These are phyloP conservation scores for Corynorhinus townsendii DNA, from an alignment of 2,113 vertebrate genomes.

Conservation along the genomic window DNA sequence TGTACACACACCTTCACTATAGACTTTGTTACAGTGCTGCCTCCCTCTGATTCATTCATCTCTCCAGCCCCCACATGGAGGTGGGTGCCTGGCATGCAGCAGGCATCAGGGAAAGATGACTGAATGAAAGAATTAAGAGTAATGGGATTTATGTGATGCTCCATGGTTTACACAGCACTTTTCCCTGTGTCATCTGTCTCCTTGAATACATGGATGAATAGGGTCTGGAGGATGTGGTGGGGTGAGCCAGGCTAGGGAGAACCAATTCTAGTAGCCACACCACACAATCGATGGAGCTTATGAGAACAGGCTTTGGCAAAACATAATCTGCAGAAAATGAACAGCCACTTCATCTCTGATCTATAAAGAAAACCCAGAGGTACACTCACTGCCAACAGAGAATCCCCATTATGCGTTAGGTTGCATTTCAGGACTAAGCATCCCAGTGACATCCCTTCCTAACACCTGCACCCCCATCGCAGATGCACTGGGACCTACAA, in stretches of 20 bases:
- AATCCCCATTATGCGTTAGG: not conserved
- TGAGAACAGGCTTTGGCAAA: not conserved
- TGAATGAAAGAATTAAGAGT: not conserved
- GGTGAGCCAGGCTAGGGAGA: not conserved
- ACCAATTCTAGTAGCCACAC: not conserved
- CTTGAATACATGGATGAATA: not conserved
- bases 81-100: not conserved
- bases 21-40: not conserved
- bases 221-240: not conserved
- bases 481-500: not conserved
- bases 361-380: not conserved
- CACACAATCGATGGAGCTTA: not conserved
- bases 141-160: not conserved
- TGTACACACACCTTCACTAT: not conserved
- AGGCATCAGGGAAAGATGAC: not conserved
- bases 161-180: not conserved
- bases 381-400: not conserved
- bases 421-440: not conserved
- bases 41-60: not conserved
- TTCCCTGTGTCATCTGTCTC: accelerated
- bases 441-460: not conserved
- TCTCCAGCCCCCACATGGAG: not conserved
- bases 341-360: conserved; percentile 2
- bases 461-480: not conserved
- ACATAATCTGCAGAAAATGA: not conserved